Percentiles rank a stretch among this genome's conserved stretches.
Evolutionary conservation across 2,888 invertebrate species (phyloP).

Genomic region (Leucoma salicis): DNA sequence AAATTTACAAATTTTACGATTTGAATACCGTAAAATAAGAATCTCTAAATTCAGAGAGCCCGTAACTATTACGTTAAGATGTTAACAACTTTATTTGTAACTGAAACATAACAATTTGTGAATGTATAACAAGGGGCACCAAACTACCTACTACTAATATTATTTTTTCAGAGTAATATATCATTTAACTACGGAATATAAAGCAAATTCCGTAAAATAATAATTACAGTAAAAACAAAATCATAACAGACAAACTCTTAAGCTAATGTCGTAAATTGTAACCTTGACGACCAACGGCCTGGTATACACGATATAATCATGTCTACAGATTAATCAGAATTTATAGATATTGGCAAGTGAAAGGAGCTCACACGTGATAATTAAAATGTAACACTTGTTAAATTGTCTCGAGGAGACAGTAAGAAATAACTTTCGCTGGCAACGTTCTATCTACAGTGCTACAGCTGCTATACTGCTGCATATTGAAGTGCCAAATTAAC

Average conservation of each 20-base stretch:
- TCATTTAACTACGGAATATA: conserved; percentile 16
- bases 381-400: conserved; percentile 64
- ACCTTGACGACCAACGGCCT: conserved; percentile 47
- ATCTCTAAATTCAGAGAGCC: conserved; percentile 35
- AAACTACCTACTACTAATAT: no score
- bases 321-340: conserved; percentile 60
- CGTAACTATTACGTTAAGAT: conserved; percentile 35
- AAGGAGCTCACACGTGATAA: conserved; percentile 52
- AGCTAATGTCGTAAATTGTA: conserved; percentile 24
- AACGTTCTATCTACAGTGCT: conserved; percentile 44
- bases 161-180: no score
- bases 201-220: conserved; percentile 21
- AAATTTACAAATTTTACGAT: conserved; percentile 38
- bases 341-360: conserved; percentile 67
- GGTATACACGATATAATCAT: conserved; percentile 41
- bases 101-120: conserved; percentile 40
- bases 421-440: conserved; percentile 66
- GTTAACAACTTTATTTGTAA: conserved; percentile 39
- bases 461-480: conserved; percentile 32
- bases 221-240: conserved; percentile 30
- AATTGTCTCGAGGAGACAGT: conserved; percentile 61
- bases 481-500: conserved; percentile 56
- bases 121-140: conserved; percentile 31
- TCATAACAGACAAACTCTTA: conserved; percentile 35
- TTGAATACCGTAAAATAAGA: conserved; percentile 25